Evolutionary conservation across 2,113 vertebrate species (phyloP).

Genomic region (Thryonomys swinderianus): DNA sequence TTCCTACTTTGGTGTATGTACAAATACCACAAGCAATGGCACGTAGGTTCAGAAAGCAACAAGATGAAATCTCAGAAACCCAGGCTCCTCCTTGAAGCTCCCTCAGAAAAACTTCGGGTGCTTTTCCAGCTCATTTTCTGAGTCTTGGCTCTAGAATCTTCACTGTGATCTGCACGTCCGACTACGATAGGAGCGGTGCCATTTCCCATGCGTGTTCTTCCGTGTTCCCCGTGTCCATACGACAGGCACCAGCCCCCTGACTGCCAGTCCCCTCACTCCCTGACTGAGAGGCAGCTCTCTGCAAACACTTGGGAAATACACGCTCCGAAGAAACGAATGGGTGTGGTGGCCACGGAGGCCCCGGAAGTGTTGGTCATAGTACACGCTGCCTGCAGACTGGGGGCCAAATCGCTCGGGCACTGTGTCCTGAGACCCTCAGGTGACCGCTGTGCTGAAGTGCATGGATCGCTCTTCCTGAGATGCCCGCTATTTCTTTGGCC

Average conservation of each 20-base stretch:
- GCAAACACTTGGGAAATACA: accelerated
- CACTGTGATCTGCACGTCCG: accelerated
- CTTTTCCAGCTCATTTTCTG: too few species aligned
- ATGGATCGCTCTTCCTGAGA: accelerated
- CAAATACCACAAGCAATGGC: background rate
- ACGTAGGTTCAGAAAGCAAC: background rate
- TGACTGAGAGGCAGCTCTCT: background rate
- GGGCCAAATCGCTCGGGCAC: too few species aligned
- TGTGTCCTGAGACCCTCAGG: background rate
- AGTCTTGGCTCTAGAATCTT: background rate
- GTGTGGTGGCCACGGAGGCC: accelerated
- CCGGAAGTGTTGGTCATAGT: accelerated
- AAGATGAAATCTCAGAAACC: background rate
- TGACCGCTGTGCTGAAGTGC: background rate
- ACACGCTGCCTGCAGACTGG: accelerated
- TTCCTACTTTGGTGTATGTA: background rate
- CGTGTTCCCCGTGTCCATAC: accelerated
- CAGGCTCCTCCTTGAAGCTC: background rate
- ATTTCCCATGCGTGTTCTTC: background rate
- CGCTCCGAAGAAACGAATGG: accelerated
- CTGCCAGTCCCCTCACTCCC: too few species aligned
- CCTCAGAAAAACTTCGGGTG: accelerated
- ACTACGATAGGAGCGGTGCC: accelerated
- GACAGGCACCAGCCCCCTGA: background rate
- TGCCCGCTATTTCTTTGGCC: background rate